Percentiles rank a stretch among this genome's conserved stretches.
Evolutionary conservation across 2,888 invertebrate genomes (phyloP).

Genomic region (Acronicta psi): DNA sequence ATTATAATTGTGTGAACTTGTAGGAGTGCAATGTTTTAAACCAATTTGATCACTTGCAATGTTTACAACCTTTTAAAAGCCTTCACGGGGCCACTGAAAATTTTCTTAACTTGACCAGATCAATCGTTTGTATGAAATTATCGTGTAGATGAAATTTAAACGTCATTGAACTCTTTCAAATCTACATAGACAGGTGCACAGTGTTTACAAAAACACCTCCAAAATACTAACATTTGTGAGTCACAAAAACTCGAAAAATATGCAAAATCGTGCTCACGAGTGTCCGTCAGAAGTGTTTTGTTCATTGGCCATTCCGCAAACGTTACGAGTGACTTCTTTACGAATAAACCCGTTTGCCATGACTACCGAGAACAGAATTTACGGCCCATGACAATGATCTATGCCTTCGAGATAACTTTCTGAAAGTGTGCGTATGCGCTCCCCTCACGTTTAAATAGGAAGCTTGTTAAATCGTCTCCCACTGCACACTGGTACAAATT

Average conservation of each 20-base stretch:
- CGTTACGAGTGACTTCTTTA: constrained; percentile 59
- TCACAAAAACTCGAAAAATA: constrained; percentile 33
- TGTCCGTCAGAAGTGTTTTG: constrained; percentile 50
- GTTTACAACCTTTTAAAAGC: too few species aligned
- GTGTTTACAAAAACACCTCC: constrained; percentile 9
- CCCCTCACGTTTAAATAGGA: constrained; percentile 35
- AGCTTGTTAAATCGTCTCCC: constrained; percentile 32
- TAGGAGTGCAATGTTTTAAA: too few species aligned
- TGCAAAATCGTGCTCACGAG: constrained; percentile 33
- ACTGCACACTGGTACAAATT: constrained; percentile 33
- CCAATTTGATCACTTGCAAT: too few species aligned
- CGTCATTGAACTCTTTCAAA: not conserved
- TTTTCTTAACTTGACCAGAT: too few species aligned
- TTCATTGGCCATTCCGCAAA: constrained; percentile 69
- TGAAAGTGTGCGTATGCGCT: constrained; percentile 46
- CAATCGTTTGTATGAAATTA: too few species aligned
- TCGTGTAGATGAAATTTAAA: not conserved
- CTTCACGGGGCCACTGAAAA: too few species aligned
- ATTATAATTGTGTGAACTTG: too few species aligned
- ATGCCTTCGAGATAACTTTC: constrained; percentile 69
- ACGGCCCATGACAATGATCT: constrained; percentile 77
- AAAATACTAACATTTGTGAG: constrained; percentile 21
- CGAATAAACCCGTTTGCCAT: constrained; percentile 71
- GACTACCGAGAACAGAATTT: constrained; percentile 79
- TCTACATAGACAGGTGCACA: constrained; percentile 19